These are phyloP conservation scores for Phalangium opilio DNA, from an alignment of 2,888 invertebrate genomes.

Conservation along the genomic window DNA sequence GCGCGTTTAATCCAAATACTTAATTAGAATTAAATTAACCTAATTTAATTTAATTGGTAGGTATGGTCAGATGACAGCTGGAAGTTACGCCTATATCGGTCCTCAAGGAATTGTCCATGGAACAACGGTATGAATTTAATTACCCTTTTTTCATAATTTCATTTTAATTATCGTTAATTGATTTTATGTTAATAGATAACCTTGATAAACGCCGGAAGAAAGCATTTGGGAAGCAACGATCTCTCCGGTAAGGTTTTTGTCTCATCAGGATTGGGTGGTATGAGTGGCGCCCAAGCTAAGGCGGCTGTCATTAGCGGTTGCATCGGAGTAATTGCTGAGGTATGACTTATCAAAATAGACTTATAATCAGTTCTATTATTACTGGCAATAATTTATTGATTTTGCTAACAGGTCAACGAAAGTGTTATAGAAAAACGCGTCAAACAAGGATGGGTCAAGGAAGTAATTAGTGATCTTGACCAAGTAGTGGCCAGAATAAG, in stretches of 20 bases:
- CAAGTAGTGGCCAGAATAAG: slow-evolving; percentile 31
- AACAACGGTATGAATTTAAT: slow-evolving; percentile 37
- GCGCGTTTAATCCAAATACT: background rate
- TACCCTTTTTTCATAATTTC: slow-evolving; percentile 1
- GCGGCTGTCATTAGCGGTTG: slow-evolving; percentile 44
- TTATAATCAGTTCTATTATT: slow-evolving; percentile 1
- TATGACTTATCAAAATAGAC: slow-evolving; percentile 22
- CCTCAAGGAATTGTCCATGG: slow-evolving; percentile 50
- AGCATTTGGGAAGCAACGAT: slow-evolving; percentile 35
- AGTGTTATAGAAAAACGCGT: slow-evolving; percentile 39
- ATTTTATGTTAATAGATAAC: slow-evolving; percentile 25
- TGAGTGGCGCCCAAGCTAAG: slow-evolving; percentile 48
- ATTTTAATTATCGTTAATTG: background rate
- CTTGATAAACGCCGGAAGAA: slow-evolving; percentile 42
- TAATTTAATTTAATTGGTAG: slow-evolving; percentile 21
- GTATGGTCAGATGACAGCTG: slow-evolving; percentile 49
- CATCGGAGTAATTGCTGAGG: slow-evolving; percentile 45
- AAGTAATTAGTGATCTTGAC: slow-evolving; percentile 35
- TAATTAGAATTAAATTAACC: background rate
- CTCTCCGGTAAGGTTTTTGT: slow-evolving; percentile 41
- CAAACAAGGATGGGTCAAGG: slow-evolving; percentile 43
- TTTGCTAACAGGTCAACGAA: slow-evolving; percentile 30
- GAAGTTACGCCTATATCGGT: slow-evolving; percentile 46
- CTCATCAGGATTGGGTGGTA: slow-evolving; percentile 44
- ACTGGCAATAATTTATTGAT: background rate